These are phyloP conservation scores for Microcebus jonahi DNA, from an alignment of 2,113 vertebrate species.

Conservation along the genomic window DNA sequence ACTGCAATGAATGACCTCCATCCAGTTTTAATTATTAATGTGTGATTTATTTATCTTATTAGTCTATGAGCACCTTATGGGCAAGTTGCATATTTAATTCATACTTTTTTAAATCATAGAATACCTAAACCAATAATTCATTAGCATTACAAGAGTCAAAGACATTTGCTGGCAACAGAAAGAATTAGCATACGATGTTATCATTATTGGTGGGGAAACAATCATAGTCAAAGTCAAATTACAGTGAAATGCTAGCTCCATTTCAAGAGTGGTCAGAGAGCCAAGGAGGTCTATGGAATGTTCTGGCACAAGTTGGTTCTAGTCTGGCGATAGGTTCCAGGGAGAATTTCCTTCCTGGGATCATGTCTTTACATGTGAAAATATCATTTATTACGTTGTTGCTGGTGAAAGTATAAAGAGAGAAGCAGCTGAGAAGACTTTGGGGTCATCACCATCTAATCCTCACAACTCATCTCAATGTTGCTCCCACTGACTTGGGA, in stretches of 20 bases:
- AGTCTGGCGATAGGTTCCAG: not conserved
- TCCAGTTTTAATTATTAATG: not conserved
- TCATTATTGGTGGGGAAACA: not conserved
- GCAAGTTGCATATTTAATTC: not conserved
- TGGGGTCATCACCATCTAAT: not conserved
- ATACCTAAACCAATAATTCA: not conserved
- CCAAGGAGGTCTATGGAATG: constrained; percentile 14
- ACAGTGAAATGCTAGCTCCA: not conserved
- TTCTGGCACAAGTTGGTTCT: not conserved
- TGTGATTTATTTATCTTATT: not conserved
- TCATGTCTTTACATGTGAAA: not conserved
- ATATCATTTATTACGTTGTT: not conserved
- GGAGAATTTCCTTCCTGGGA: not conserved
- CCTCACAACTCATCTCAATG: not conserved
- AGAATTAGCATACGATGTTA: not conserved
- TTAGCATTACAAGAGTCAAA: not conserved
- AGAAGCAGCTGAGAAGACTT: not conserved
- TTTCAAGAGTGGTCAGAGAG: not conserved
- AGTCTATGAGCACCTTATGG: not conserved
- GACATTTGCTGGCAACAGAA: not conserved
- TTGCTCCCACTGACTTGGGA: not conserved
- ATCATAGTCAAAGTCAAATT: not conserved
- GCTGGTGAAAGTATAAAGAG: not conserved
- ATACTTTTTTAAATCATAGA: not conserved
- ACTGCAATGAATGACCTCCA: not conserved